Percentiles rank a stretch among this genome's conserved stretches.
phyloP scores from a whole-genome alignment of 2,113 vertebrate species.

The Muscicapa adusta region DNA sequence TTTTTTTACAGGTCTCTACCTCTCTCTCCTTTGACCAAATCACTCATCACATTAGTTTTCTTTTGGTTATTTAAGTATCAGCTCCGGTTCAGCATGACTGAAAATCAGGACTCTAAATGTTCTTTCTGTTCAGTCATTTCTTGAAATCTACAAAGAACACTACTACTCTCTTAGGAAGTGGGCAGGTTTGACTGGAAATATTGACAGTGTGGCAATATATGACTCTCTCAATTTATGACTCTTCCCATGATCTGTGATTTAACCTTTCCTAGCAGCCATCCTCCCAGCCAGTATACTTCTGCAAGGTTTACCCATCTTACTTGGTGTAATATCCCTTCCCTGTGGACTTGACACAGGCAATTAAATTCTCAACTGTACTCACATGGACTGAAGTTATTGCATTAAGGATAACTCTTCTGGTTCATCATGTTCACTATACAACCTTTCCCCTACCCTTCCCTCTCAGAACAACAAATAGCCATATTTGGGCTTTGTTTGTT shows the following conservation, averaged over 20 bases:
- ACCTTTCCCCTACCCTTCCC: background rate
- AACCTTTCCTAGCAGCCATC: background rate
- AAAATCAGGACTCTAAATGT: background rate
- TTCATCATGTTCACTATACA: background rate
- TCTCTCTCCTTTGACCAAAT: background rate
- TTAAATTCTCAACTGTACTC: background rate
- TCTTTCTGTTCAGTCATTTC: background rate
- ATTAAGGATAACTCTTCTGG: background rate
- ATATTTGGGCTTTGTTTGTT: background rate
- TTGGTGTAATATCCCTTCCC: background rate
- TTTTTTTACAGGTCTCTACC: background rate
- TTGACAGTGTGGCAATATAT: background rate
- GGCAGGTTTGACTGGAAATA: background rate
- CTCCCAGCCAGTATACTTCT: background rate
- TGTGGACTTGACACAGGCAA: background rate
- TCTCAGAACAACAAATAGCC: background rate
- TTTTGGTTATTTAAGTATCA: background rate
- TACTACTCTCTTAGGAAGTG: background rate
- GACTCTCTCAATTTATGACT: background rate
- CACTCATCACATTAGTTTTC: background rate
- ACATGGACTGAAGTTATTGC: background rate
- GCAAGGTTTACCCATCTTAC: background rate
- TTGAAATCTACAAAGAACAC: background rate
- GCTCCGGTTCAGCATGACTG: background rate
- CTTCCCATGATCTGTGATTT: background rate